Evolutionary conservation across 2,113 vertebrate genomes (phyloP).

Genomic region (Caranx melampygus): DNA sequence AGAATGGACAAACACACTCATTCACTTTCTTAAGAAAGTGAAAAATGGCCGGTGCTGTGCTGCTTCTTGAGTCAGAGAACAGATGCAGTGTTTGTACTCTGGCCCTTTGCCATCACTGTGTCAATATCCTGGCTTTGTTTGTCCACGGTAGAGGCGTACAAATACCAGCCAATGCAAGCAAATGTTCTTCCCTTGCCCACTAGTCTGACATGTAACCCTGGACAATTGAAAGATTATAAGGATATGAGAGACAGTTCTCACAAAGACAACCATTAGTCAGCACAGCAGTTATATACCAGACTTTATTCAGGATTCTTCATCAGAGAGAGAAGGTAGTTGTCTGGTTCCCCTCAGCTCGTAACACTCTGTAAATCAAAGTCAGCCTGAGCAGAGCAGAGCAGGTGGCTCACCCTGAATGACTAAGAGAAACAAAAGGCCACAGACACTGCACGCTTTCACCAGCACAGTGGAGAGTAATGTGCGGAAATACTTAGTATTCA

Average conservation of each 20-base stretch:
- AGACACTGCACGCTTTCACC: conserved; percentile 76
- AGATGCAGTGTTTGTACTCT: conserved; percentile 69
- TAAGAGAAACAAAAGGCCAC: conserved; percentile 73
- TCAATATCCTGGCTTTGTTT: conserved; percentile 76
- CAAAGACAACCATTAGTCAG: conserved; percentile 1
- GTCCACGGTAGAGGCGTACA: conserved; percentile 52
- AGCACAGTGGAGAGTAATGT: conserved; percentile 72
- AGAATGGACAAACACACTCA: conserved; percentile 60
- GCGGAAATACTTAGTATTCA: conserved; percentile 79
- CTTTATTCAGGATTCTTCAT: neutral
- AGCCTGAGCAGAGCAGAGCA: conserved; percentile 64
- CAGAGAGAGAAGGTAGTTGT: neutral
- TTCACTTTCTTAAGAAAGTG: conserved; percentile 55
- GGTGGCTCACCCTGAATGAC: conserved; percentile 77
- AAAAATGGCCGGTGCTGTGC: conserved; percentile 46
- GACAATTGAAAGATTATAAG: conserved; percentile 13
- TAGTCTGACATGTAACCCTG: conserved; percentile 22
- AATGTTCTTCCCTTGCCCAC: conserved; percentile 42
- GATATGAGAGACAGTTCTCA: conserved; percentile 12
- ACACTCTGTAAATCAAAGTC: conserved; percentile 57
- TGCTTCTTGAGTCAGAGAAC: conserved; percentile 57
- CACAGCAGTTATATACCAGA: neutral
- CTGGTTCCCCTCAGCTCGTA: conserved; percentile 29
- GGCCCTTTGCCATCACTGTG: conserved; percentile 52
- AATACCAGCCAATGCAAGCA: conserved; percentile 61